Percentiles rank a stretch among this genome's conserved stretches.
Evolutionary conservation across 2,113 vertebrate species (phyloP).

Genomic region (Lynx canadensis): DNA sequence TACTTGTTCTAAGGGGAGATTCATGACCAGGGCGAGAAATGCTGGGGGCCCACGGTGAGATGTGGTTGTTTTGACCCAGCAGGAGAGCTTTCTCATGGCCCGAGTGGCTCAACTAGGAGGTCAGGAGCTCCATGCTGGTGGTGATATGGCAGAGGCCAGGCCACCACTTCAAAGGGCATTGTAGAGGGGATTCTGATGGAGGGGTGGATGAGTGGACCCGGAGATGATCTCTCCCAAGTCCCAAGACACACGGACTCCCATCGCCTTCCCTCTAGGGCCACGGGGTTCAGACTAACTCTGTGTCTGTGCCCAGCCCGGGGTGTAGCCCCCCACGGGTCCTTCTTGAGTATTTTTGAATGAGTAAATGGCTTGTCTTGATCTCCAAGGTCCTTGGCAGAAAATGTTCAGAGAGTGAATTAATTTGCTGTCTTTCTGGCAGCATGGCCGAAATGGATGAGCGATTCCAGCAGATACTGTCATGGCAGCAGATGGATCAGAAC

Average conservation of each 20-base stretch:
- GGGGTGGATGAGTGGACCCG: neutral
- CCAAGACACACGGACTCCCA: neutral
- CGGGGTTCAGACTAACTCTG: neutral
- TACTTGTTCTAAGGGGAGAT: neutral
- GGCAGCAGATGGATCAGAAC: conserved; percentile 96
- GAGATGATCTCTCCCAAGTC: neutral
- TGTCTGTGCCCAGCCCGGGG: neutral
- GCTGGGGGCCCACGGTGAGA: neutral
- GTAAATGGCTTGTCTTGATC: neutral
- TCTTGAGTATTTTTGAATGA: neutral
- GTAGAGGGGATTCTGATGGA: neutral
- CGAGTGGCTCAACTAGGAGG: neutral
- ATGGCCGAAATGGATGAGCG: conserved; percentile 92
- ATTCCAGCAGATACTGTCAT: conserved; percentile 93
- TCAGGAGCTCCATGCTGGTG: fast-evolving
- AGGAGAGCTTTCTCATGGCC: neutral
- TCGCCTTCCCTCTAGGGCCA: neutral
- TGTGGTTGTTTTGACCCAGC: neutral
- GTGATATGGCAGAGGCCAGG: neutral
- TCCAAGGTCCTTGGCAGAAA: neutral
- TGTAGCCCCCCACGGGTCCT: neutral
- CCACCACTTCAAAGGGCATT: fast-evolving
- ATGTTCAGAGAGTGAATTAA: neutral
- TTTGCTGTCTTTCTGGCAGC: conserved; percentile 83
- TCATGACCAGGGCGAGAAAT: fast-evolving